phyloP scores from a whole-genome alignment of 2,888 invertebrate species.

The Caenorhabditis japonica region DNA sequence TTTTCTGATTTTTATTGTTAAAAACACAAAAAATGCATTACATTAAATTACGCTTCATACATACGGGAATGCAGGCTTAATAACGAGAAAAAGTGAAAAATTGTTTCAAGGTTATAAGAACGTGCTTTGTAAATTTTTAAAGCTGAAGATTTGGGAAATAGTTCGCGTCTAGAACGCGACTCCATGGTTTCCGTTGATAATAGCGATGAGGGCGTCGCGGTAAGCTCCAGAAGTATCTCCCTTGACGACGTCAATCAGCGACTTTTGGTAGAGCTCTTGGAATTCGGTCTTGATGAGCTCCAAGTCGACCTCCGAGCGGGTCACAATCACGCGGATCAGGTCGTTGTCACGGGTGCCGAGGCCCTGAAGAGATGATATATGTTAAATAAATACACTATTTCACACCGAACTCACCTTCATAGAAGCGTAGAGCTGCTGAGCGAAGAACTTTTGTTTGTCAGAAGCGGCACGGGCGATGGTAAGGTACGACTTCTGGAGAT shows the following conservation, averaged over 20 bases:
- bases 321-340: slow-evolving; percentile 73
- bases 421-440: slow-evolving; percentile 70
- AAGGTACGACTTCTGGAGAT: slow-evolving; percentile 58
- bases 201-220: slow-evolving; percentile 72
- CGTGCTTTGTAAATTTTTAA: no score
- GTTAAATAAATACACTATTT: neutral
- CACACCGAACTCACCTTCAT: slow-evolving; percentile 64
- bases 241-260: slow-evolving; percentile 67
- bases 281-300: slow-evolving; percentile 88
- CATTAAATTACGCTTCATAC: no score
- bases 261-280: slow-evolving; percentile 78
- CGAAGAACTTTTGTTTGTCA: slow-evolving; percentile 73
- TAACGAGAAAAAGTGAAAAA: no score
- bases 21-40: no score
- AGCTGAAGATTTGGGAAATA: no score
- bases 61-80: no score
- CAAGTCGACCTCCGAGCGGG: slow-evolving; percentile 82
- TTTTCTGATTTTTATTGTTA: neutral
- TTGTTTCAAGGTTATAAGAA: no score
- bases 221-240: slow-evolving; percentile 70
- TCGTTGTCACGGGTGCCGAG: slow-evolving; percentile 71
- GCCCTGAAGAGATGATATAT: slow-evolving; percentile 56
- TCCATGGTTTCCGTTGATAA: slow-evolving; percentile 71
- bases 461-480: slow-evolving; percentile 60
- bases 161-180: slow-evolving; percentile 23